phyloP scores from a whole-genome alignment of 2,113 vertebrate species.

The Macquaria ambigua region DNA sequence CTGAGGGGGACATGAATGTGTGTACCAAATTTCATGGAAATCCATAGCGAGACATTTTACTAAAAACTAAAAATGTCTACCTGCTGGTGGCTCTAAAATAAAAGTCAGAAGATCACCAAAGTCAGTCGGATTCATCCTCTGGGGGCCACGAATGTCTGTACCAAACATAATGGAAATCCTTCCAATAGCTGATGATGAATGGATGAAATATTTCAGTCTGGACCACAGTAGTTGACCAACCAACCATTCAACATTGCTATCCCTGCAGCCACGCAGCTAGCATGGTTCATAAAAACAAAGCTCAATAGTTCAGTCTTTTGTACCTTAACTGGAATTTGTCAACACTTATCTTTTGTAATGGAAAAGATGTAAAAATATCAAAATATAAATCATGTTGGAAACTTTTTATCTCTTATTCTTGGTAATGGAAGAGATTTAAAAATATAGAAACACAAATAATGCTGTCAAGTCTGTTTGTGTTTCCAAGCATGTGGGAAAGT shows the following conservation, averaged over 20 bases:
- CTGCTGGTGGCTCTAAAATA: background rate
- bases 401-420: conserved; percentile 11
- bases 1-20: background rate
- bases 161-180: background rate
- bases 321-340: background rate
- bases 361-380: background rate
- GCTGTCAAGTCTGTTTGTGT: conserved; percentile 36
- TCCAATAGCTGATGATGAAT: background rate
- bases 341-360: conserved; percentile 4
- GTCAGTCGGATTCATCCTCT: background rate
- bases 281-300: background rate
- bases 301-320: background rate
- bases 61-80: background rate
- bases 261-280: background rate
- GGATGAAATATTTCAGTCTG: background rate
- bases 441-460: conserved; percentile 26
- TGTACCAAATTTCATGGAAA: background rate
- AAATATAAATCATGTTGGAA: conserved; percentile 28
- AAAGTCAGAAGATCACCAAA: background rate
- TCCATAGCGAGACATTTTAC: background rate
- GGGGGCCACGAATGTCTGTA: background rate
- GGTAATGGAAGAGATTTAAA: background rate
- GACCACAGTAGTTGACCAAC: background rate
- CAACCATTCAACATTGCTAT: background rate
- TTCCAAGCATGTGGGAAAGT: conserved; percentile 32